Base-by-base conservation (phyloP, 2,113 vertebrate genomes). In the Zosterops lateralis region DNA sequence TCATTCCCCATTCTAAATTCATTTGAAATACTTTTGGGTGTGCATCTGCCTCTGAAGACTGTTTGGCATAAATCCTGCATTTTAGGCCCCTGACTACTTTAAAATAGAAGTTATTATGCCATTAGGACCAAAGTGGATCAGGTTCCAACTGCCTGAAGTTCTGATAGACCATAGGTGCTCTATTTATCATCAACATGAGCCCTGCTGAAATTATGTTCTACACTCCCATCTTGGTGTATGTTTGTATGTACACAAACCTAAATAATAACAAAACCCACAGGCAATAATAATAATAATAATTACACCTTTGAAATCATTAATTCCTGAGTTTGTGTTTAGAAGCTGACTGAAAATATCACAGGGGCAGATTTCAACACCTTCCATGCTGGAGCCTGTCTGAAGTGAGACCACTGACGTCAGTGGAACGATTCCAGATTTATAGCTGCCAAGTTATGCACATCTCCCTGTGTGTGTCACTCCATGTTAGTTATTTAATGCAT, bases 361-460 rank as follows among this genome's bases (percentile, higher is more conserved):
- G 68, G 86, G 68, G 86, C 68, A 84, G 83, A 93, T 88, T 95
- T 95, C 90, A 80, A 74, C 92, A 96, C 90, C 88, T 90, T 94
- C 83, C 19, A 0, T 74, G 67, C 80, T 86, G 79, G 48, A 94
- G 88, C 79, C 21, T 64, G 10, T 93, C 76, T 81, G 92, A 88
- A 96, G 44, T 90, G 88, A 94, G 95, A 83, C 38, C 78, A 73
- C 4, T 96, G 96, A 96, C 93, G 96, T 96, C 95, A 96, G 83
- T 96, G 96, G 93, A 96, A 96, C 0, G 1, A 58, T 96, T 94
- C 94, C 95, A 96, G 95, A 94, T 96, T 88, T 95, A 87, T 92
- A 96, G 80, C 92, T 95, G 95, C 95, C 95, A 96, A 96, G 83
- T 96, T 96, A 95, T 95, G 90, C 90, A 93, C 90, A 93, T 94